Conservation (phyloP, 2,888 invertebrate species). For the Brachyopa scutellaris region DNA sequence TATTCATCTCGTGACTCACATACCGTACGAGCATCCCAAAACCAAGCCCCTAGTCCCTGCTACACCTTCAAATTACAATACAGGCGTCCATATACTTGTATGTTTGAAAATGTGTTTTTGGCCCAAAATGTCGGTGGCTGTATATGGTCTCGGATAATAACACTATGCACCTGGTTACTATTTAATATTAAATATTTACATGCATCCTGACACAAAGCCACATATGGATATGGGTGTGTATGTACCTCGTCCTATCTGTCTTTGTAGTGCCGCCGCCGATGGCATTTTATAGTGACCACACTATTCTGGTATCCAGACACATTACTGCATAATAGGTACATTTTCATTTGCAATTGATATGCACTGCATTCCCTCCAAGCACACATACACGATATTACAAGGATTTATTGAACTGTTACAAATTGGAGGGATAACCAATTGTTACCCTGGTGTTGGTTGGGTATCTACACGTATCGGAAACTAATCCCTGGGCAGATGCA, state of each 20-base stretch:
- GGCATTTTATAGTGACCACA: not conserved
- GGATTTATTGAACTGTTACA: conserved; percentile 30
- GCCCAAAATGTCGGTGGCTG: not conserved
- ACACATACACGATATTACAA: not conserved
- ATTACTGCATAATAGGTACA: conserved; percentile 15
- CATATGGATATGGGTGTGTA: not conserved
- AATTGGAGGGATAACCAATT: not conserved
- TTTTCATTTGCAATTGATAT: conserved; percentile 24
- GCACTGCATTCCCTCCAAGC: not conserved
- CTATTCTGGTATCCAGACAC: not conserved
- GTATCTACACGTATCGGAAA: not conserved
- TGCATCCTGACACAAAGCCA: not conserved
- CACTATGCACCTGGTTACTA: conserved; percentile 10
- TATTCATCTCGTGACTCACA: conserved; percentile 3
- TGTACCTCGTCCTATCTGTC: too few relatives aligned
- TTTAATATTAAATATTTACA: conserved; percentile 14
- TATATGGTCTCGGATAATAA: not conserved
- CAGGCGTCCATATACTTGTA: too few relatives aligned
- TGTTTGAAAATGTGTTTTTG: not conserved
- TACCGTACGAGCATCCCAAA: too few relatives aligned
- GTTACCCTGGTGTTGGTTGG: not conserved
- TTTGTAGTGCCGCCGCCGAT: not conserved
- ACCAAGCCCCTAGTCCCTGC: too few relatives aligned
- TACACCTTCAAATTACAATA: too few relatives aligned
- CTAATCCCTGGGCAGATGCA: conserved; percentile 11